A percentile compares a stretch with the other conserved stretches of the same genome.
phyloP scores from a whole-genome alignment of 35 echinoderm and acorn worm species.

The Eucidaris tribuloides region DNA sequence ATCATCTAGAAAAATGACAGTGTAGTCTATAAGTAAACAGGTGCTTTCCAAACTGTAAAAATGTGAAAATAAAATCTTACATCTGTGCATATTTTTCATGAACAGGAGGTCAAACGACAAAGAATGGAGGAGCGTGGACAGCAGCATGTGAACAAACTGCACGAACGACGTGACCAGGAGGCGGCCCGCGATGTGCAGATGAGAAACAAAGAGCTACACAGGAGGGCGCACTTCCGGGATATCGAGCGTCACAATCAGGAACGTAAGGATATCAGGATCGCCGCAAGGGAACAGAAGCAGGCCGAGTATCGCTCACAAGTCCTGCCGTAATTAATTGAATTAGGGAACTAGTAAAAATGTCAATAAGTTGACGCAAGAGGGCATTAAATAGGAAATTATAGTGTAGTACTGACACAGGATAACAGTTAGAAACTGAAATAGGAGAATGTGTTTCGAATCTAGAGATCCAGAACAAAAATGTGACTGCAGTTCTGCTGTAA shows the following conservation, averaged over 20 bases:
- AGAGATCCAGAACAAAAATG: no score
- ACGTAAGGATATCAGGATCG: constrained; percentile 76
- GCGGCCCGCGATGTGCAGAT: constrained; percentile 54
- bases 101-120: constrained; percentile 77
- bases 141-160: constrained; percentile 43
- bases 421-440: no score
- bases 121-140: constrained; percentile 24
- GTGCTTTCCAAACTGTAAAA: not conserved
- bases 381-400: no score
- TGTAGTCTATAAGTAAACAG: not conserved
- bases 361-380: no score
- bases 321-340: constrained; percentile 47
- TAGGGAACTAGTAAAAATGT: not conserved
- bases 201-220: constrained; percentile 54
- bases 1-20: not conserved
- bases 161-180: constrained; percentile 48
- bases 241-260: constrained; percentile 71
- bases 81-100: not conserved
- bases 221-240: constrained; percentile 49
- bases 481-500: no score
- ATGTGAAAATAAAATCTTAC: not conserved
- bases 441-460: no score
- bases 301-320: constrained; percentile 87
- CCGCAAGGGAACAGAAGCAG: constrained; percentile 50
- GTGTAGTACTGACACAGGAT: no score